Evolutionary conservation across 2,113 vertebrate genomes (phyloP).

Genomic region (Chloropsis hardwickii): DNA sequence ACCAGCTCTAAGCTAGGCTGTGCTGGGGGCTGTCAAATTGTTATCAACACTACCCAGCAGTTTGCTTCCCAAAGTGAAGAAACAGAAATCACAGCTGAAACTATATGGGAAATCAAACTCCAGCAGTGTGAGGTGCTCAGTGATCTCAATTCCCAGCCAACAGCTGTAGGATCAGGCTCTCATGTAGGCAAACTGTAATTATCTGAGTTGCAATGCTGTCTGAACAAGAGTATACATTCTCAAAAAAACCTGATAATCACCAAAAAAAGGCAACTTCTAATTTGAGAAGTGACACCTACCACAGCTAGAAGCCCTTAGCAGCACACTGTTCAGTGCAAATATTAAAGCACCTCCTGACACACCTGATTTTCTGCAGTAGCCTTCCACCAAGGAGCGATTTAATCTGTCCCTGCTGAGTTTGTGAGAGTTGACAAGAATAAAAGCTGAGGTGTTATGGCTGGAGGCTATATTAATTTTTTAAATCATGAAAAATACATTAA

Average conservation of each 20-base stretch:
- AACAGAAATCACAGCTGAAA: slow-evolving; percentile 17
- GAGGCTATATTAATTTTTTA: slow-evolving; percentile 42
- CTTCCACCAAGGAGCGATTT: not conserved
- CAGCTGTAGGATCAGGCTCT: not conserved
- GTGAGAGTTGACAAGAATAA: slow-evolving; percentile 1
- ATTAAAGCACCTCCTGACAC: slow-evolving; percentile 22
- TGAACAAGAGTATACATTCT: not conserved
- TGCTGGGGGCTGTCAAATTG: not conserved
- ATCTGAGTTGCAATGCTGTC: not conserved
- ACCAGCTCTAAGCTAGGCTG: not conserved
- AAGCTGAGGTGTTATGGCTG: slow-evolving; percentile 1
- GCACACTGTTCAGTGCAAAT: not conserved
- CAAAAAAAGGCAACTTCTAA: not conserved
- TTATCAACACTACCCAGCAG: not conserved
- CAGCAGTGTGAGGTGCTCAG: not conserved
- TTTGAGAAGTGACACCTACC: slow-evolving; percentile 23
- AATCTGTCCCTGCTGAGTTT: slow-evolving; percentile 1
- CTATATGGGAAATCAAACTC: not conserved
- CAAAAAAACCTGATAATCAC: not conserved
- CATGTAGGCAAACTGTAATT: not conserved
- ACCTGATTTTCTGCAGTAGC: slow-evolving; percentile 19
- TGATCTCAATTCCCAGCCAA: not conserved
- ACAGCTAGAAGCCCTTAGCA: not conserved
- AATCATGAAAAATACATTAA: slow-evolving; percentile 31
- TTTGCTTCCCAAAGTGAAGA: not conserved